A percentile compares a stretch with the other conserved stretches of the same genome.
Conservation (phyloP, 2,888 invertebrate species). For the Pelosia muscerda region DNA sequence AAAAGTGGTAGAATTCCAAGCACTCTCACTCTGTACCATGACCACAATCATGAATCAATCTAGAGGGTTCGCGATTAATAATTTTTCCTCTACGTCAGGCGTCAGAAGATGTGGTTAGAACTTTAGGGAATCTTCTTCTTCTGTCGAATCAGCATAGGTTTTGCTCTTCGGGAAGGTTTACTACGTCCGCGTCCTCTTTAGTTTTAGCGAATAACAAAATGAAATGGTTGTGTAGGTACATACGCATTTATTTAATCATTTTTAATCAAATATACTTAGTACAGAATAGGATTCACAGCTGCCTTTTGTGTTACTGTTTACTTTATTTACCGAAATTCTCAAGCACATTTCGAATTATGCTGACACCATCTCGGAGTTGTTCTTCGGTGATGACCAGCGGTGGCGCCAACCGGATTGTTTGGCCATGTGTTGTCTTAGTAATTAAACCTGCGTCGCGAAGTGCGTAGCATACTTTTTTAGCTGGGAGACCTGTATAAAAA, state of each 20-base stretch:
- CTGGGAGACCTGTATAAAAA: conserved; percentile 89
- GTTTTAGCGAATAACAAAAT: neutral
- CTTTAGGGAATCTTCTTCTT: neutral
- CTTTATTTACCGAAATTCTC: conserved; percentile 64
- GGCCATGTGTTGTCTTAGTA: conserved; percentile 98
- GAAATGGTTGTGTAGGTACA: neutral
- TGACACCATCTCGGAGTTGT: conserved; percentile 91
- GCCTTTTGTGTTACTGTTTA: neutral
- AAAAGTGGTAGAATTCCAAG: no score
- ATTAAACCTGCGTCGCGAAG: conserved; percentile 96
- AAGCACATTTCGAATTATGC: conserved; percentile 92
- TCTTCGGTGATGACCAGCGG: conserved; percentile 95
- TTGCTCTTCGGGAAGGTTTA: no score
- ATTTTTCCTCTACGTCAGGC: no score
- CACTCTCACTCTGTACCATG: no score
- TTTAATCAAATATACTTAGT: conserved; percentile 2
- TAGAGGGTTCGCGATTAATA: no score
- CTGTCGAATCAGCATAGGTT: no score
- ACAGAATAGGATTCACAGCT: neutral
- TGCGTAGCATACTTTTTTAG: conserved; percentile 96
- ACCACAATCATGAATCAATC: no score
- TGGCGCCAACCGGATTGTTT: conserved; percentile 97
- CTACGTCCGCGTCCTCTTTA: no score
- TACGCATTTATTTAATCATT: neutral
- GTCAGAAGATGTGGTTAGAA: neutral